These are phyloP conservation scores for Cebidichthys violaceus DNA, from an alignment of 2,113 vertebrate species.

Conservation along the genomic window DNA sequence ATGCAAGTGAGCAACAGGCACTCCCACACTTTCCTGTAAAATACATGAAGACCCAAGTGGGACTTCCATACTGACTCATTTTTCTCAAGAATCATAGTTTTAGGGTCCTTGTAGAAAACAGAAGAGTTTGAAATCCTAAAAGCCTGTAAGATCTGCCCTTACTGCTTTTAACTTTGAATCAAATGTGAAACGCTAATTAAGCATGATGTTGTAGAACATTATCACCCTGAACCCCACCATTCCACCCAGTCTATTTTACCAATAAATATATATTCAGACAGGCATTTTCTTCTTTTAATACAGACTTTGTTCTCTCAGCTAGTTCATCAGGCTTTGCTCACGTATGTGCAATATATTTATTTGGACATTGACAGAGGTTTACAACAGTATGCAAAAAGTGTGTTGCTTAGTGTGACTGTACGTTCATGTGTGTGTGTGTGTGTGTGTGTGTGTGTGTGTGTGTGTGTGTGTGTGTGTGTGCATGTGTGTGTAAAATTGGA, in stretches of 20 bases:
- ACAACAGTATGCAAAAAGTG: background rate
- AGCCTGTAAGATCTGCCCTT: background rate
- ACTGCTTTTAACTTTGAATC: background rate
- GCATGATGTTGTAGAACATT: background rate
- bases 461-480: background rate
- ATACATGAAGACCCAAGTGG: conserved; percentile 51
- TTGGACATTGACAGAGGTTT: background rate
- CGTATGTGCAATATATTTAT: background rate
- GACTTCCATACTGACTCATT: conserved; percentile 45
- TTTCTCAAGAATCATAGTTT: conserved; percentile 40
- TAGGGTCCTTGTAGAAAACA: background rate
- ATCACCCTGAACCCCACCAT: background rate
- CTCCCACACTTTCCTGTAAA: conserved; percentile 47
- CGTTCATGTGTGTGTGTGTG: background rate
- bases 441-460: background rate
- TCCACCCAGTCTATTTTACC: background rate
- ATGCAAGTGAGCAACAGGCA: conserved; percentile 23
- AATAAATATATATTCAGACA: background rate
- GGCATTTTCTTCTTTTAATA: background rate
- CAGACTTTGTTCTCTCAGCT: background rate
- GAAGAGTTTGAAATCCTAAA: conserved; percentile 13
- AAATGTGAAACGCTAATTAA: background rate
- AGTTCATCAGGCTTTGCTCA: background rate
- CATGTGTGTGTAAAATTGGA: conserved; percentile 11
- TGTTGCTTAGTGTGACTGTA: background rate